phyloP scores from a whole-genome alignment of 1,140 invertebrate species.

The Heliconius nattereri region DNA sequence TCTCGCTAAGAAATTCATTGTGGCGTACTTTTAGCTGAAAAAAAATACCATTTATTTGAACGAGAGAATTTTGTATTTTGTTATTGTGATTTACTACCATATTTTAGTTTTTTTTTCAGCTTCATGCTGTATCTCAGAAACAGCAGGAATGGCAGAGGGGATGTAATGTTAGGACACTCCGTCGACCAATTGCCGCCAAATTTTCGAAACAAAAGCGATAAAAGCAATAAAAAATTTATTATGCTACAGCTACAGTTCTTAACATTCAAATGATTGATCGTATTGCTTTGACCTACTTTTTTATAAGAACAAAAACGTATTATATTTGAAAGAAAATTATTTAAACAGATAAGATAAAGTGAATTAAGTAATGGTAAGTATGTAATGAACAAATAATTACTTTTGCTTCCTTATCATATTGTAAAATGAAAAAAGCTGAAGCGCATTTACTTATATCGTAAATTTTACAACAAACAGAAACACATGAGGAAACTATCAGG shows the following conservation, averaged over 20 bases:
- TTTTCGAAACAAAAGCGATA: too few relatives aligned
- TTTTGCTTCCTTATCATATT: not conserved
- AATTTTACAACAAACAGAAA: too few relatives aligned
- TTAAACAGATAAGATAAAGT: not conserved
- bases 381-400: not conserved
- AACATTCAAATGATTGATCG: not conserved
- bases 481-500: too few relatives aligned
- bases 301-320: not conserved
- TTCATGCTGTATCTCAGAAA: too few relatives aligned
- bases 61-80: not conserved
- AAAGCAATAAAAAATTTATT: not conserved
- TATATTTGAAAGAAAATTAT: not conserved
- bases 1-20: constrained; percentile 7
- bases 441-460: too few relatives aligned
- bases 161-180: too few relatives aligned
- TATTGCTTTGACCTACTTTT: not conserved
- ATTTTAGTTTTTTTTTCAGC: not conserved
- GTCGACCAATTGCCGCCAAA: too few relatives aligned
- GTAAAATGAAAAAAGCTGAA: not conserved
- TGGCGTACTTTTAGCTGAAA: not conserved
- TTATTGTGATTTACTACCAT: not conserved
- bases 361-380: not conserved
- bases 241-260: too few relatives aligned
- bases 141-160: too few relatives aligned
- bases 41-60: not conserved